These are phyloP conservation scores for Mormyrus proboscirostris DNA, from an alignment of 2,797 vertebrate genomes.

Conservation along the genomic window DNA sequence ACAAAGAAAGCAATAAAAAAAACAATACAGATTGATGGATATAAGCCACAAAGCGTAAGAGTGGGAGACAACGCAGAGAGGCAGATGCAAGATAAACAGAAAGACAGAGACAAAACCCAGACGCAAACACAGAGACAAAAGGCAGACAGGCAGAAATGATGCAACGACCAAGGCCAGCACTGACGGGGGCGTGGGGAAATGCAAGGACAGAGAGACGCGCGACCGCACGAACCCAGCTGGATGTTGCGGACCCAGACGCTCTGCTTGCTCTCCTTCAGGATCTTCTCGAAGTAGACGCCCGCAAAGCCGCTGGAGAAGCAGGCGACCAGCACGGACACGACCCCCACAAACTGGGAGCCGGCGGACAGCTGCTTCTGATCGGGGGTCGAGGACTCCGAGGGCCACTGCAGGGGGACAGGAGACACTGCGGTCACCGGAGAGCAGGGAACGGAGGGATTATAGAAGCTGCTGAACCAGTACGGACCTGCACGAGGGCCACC, in stretches of 20 bases:
- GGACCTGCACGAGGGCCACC: conserved; percentile 92
- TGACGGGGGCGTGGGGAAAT: background rate
- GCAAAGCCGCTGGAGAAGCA: conserved; percentile 97
- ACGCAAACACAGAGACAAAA: background rate
- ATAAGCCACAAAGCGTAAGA: conserved; percentile 34
- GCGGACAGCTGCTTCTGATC: conserved; percentile 66
- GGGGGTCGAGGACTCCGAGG: conserved; percentile 66
- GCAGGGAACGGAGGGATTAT: background rate
- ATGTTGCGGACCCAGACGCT: conserved; percentile 98
- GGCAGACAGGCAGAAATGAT: background rate
- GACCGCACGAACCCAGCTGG: conserved; percentile 76
- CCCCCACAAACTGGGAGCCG: conserved; percentile 82
- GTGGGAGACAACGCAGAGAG: background rate
- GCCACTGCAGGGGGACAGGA: conserved; percentile 68
- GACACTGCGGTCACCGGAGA: background rate
- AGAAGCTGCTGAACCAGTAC: conserved; percentile 17
- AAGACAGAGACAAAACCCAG: conserved; percentile 21
- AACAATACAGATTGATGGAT: conserved; percentile 44
- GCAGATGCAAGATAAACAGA: background rate
- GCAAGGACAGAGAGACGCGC: background rate
- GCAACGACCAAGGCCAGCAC: background rate
- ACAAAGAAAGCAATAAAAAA: background rate
- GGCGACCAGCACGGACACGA: conserved; percentile 82
- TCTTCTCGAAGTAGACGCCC: conserved; percentile 98
- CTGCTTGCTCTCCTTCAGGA: conserved; percentile 95